Evolutionary conservation across 1,140 invertebrate species (phyloP), one percentile per base, ranked within the genome.

Genomic region (Nautilus pompilius): DNA sequence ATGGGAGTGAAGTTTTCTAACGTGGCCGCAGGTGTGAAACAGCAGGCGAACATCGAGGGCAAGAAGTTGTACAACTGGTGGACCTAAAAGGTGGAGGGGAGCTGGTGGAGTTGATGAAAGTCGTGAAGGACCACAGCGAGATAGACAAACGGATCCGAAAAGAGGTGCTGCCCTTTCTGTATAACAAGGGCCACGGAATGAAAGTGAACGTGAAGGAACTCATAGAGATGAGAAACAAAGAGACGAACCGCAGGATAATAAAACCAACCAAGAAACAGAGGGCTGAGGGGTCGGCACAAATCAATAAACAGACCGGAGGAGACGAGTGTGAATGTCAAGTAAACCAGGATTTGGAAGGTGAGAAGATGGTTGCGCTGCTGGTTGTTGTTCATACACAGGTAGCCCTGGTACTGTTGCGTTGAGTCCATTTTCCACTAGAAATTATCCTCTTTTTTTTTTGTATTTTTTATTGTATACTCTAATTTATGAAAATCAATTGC

Each of bases 91-190:
- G 95, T 65, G 92, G 93, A 53, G 96, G 96, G 51, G 84, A 95
- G 53, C 83, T 98, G 2, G 92, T 98, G 3, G 91, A 95, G 71
- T 87, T 97, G 83, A 95, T 95, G 89, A 98, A 98, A 83, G 85
- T 92, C 71, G 93, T 93, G 0, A 77, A 91, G 91, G 0, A 92
- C 96, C 33, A 65, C 29, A 53, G 72, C 71, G 6, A 74, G 69
- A 30, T 72, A 69, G 68, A 80, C 70, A 6, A 72, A 81, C 91
- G 91, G 60, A 80, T 83, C 30, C 89, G 92, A 81, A 92, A 90
- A 5, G 93, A 95, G 82, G 91, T 98, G 1, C 90, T 92, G 71
- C 93, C 91, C 0, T 96, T 93, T 84, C 80, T 98, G 8, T 98
- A 98, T 81, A 96, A 98, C 75, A 91, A 90, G 78, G 96, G 96